Base-by-base conservation (phyloP, 2,797 vertebrate species). In the Peromyscus nudipes region DNA sequence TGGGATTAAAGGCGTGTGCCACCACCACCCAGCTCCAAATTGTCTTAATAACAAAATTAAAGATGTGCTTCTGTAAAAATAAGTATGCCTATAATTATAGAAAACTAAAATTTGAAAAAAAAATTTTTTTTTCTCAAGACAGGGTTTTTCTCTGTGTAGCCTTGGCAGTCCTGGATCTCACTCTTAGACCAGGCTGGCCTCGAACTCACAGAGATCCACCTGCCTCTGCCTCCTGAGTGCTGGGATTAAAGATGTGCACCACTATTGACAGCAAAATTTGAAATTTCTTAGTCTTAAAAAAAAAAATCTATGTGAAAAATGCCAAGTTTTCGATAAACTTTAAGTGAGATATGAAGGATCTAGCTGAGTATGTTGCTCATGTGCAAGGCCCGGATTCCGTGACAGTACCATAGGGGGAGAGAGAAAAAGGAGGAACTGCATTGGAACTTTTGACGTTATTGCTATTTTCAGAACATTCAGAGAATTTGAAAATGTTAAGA, bases 401-500 rank as follows among this genome's bases (percentile, higher is more conserved):
- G 34, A 34, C 37, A 17, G 67, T 87, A 37, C 64, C 43, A n/a
- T n/a, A 69, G 43, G 6, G 31, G 34, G 83, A 21, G 19, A 67
- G n/a, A n/a, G n/a, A n/a, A n/a, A n/a, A n/a, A n/a, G n/a, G n/a
- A 49, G 27, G 10, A 52, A 37, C 31, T 4, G 52, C 46, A n/a
- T 10, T 25, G 43, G 64, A 84, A 89, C 27, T 43, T 79, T 79
- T 80, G 37, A 73, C 57, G 14, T 52, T 67, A 23, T 37, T 94
- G 13, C 27, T 75, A n/a, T 52, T 57, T 57, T 85, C 19, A 94
- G 23, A 92, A 49, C 40, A 89, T 40, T 92, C 25, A 14, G 25
- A 92, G 40, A 73, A 90, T 75, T 14, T 92, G 62, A 64, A 90
- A 90, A 92, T 87, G 52, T 55, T 67, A 34, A 90, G 92, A 93